These are phyloP conservation scores for Ophiothrix spiculata DNA, from an alignment of 35 echinoderm and acorn worm genomes.

Conservation along the genomic window DNA sequence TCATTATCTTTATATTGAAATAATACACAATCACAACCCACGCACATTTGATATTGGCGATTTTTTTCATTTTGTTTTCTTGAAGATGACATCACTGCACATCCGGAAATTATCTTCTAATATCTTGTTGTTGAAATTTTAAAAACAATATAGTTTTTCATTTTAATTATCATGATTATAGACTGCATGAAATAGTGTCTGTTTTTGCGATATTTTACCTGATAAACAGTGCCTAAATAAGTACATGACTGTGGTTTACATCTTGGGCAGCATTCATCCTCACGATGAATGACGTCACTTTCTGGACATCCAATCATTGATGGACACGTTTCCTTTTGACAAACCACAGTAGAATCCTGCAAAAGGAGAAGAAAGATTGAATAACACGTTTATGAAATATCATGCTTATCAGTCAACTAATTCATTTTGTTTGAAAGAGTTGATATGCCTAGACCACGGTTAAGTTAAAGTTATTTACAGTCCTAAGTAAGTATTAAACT, in stretches of 20 bases:
- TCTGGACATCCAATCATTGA: constrained; percentile 44
- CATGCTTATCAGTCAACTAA: not conserved
- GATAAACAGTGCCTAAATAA: constrained; percentile 51
- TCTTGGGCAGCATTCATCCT: constrained; percentile 69
- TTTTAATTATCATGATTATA: constrained; percentile 4
- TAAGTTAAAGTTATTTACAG: too few species aligned
- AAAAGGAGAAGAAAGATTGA: not conserved
- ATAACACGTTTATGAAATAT: not conserved
- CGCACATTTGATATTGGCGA: too few species aligned
- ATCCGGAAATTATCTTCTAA: too few species aligned
- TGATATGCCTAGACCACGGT: not conserved
- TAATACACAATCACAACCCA: too few species aligned
- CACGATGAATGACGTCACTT: constrained; percentile 27
- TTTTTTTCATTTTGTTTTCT: too few species aligned
- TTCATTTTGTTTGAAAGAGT: not conserved
- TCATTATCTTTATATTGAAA: too few species aligned
- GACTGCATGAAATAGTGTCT: not conserved
- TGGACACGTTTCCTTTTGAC: constrained; percentile 62
- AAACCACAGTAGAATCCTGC: constrained; percentile 81
- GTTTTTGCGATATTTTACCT: constrained; percentile 34
- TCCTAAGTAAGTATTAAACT: too few species aligned
- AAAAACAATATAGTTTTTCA: not conserved
- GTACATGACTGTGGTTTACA: constrained; percentile 43
- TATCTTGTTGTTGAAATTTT: too few species aligned
- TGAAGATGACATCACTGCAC: too few species aligned